These are phyloP conservation scores for Euleptes europaea DNA, from an alignment of 2,113 vertebrate genomes.

Conservation along the genomic window DNA sequence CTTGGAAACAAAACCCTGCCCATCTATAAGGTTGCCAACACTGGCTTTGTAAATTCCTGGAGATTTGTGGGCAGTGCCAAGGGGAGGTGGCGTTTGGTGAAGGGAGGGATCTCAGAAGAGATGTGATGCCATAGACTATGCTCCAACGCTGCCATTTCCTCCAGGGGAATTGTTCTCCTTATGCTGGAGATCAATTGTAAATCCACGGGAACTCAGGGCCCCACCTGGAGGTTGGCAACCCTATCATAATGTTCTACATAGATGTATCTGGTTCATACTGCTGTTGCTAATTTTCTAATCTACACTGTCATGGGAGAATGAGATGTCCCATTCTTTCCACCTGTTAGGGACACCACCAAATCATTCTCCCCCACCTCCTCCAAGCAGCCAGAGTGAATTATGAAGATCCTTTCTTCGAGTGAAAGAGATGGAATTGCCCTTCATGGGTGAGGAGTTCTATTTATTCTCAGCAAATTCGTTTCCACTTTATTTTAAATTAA, in stretches of 20 bases:
- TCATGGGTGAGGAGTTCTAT: background rate
- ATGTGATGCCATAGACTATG: too few relatives aligned
- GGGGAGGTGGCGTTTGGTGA: too few relatives aligned
- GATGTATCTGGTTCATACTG: background rate
- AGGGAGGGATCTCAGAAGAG: too few relatives aligned
- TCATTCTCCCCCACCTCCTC: background rate
- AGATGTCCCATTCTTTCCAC: background rate
- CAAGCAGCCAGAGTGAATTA: slow-evolving; percentile 4
- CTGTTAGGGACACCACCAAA: background rate
- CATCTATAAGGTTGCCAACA: background rate
- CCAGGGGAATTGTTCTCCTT: too few relatives aligned
- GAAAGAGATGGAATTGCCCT: slow-evolving; percentile 4
- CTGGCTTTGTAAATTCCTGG: too few relatives aligned
- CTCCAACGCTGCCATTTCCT: too few relatives aligned
- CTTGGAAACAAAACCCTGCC: background rate
- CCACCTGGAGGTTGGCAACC: too few relatives aligned
- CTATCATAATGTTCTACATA: background rate
- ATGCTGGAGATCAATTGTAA: too few relatives aligned
- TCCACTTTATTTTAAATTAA: background rate
- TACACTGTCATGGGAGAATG: background rate
- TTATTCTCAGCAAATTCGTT: slow-evolving; percentile 16
- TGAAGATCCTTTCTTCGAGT: slow-evolving; percentile 1
- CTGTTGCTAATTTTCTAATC: background rate
- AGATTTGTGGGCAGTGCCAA: too few relatives aligned
- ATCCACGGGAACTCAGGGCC: too few relatives aligned